Evolutionary conservation across 1,140 invertebrate species (phyloP).

Genomic region (Scaptodrosophila lebanonensis): DNA sequence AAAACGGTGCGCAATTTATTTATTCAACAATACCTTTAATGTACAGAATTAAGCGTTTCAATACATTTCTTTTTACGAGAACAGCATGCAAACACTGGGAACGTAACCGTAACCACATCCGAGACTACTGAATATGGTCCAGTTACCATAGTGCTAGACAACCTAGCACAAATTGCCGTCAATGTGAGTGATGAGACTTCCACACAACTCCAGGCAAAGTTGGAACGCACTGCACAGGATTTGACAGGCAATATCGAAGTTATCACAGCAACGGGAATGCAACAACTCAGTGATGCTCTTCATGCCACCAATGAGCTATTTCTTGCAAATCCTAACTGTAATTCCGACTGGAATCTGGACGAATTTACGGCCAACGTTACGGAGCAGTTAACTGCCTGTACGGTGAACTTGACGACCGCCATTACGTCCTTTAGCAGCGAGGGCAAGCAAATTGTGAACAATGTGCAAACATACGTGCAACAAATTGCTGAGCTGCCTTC

Average conservation of each 20-base stretch:
- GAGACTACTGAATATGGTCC: conserved; percentile 52
- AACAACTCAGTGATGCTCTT: conserved; percentile 40
- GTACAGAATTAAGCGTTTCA: no score
- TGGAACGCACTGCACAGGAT: conserved; percentile 23
- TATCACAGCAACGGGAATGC: conserved; percentile 30
- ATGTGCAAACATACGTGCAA: conserved; percentile 37
- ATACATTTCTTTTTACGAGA: not conserved
- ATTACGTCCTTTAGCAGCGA: conserved; percentile 24
- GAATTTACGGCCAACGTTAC: conserved; percentile 50
- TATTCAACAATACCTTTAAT: no score
- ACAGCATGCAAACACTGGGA: conserved; percentile 20
- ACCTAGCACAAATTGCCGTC: conserved; percentile 38
- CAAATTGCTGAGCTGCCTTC: conserved; percentile 41
- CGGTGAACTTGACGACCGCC: conserved; percentile 3
- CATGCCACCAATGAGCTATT: conserved; percentile 47
- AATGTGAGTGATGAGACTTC: conserved; percentile 43
- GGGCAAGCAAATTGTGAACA: conserved; percentile 21
- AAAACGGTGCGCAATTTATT: no score
- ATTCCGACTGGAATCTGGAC: conserved; percentile 45
- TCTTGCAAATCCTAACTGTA: conserved; percentile 43
- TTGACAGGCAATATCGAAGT: conserved; percentile 40
- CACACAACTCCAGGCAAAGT: conserved; percentile 42
- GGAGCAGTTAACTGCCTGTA: conserved; percentile 33
- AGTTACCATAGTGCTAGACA: conserved; percentile 49
- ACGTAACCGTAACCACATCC: conserved; percentile 7